Evolutionary conservation across 2,113 vertebrate genomes (phyloP).

Genomic region (Barnardius zonarius): DNA sequence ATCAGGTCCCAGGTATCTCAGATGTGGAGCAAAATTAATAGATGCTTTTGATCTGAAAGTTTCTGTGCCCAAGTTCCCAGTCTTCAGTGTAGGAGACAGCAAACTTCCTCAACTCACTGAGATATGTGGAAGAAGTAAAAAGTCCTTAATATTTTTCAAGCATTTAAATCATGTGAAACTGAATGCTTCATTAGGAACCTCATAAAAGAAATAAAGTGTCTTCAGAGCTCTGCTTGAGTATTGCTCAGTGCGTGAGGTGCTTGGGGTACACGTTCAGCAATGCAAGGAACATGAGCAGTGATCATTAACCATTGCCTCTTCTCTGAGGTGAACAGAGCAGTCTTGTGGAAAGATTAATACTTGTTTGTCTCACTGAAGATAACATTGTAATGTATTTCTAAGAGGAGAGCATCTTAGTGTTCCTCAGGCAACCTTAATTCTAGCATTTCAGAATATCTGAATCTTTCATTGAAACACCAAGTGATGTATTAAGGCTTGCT

Average conservation of each 20-base stretch:
- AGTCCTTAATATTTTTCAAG: background rate
- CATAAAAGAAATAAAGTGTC: background rate
- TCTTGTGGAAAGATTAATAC: background rate
- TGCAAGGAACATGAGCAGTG: background rate
- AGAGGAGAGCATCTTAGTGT: background rate
- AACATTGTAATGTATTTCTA: background rate
- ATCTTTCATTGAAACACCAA: background rate
- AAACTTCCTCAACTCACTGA: background rate
- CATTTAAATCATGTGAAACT: background rate
- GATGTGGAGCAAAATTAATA: background rate
- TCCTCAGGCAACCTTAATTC: slow-evolving; percentile 29
- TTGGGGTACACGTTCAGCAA: background rate
- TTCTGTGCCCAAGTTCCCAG: background rate
- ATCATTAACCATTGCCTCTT: background rate
- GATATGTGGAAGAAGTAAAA: background rate
- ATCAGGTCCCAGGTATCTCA: background rate
- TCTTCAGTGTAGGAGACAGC: background rate
- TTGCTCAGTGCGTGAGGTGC: background rate
- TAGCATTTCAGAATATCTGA: background rate
- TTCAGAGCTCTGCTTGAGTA: background rate
- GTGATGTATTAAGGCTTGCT: background rate
- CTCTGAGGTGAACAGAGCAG: background rate
- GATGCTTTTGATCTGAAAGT: background rate
- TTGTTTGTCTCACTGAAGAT: background rate
- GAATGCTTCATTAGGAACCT: background rate